These are phyloP conservation scores for Megathymus violae DNA, from an alignment of 1,140 invertebrate species.

Conservation along the genomic window DNA sequence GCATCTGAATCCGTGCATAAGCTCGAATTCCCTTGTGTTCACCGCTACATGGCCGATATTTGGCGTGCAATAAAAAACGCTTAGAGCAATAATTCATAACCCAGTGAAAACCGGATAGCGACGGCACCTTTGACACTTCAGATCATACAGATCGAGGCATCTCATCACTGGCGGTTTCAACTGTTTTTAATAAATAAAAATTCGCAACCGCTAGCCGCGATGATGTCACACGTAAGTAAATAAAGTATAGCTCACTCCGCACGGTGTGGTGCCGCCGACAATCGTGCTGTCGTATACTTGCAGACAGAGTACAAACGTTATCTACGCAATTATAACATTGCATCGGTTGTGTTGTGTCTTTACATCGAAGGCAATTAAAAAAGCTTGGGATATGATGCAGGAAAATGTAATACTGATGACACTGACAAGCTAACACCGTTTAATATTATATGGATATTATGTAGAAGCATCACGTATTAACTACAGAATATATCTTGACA, in stretches of 20 bases:
- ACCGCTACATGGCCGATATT: constrained; percentile 24
- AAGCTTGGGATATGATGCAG: no score
- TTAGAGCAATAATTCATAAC: constrained; percentile 28
- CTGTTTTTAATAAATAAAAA: constrained; percentile 24
- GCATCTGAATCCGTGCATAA: not conserved
- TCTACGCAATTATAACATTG: no score
- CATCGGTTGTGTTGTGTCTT: no score
- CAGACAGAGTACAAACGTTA: no score
- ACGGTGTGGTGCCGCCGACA: no score
- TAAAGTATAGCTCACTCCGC: constrained; percentile 1
- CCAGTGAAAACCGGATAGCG: constrained; percentile 23
- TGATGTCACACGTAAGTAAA: constrained; percentile 22
- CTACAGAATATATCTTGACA: no score
- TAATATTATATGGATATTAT: no score
- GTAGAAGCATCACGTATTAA: no score
- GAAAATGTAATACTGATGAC: no score
- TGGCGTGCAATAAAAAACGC: constrained; percentile 28
- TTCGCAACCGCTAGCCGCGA: constrained; percentile 5
- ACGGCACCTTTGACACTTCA: constrained; percentile 26
- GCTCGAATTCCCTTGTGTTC: constrained; percentile 3
- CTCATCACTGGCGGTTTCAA: constrained; percentile 15
- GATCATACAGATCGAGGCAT: constrained; percentile 26
- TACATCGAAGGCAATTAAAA: no score
- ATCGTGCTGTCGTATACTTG: no score
- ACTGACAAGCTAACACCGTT: no score